phyloP scores from a whole-genome alignment of 1,140 invertebrate genomes.

The Eumeta japonica region DNA sequence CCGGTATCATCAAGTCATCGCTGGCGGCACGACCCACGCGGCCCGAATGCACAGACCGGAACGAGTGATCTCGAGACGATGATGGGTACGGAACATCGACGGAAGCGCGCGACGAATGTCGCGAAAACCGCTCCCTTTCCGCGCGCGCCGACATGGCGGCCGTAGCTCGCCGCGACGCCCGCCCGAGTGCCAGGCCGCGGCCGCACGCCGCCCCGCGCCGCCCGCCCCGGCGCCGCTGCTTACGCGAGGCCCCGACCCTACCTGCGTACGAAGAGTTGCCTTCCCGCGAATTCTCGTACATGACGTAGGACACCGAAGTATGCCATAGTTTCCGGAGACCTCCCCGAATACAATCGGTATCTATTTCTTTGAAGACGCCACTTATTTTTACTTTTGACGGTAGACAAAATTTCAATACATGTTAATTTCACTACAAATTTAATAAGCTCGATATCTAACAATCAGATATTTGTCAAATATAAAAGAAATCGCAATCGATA shows the following conservation, averaged over 20 bases:
- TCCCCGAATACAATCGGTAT: too few relatives aligned
- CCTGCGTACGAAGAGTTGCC: neutral
- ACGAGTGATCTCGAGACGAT: conserved; percentile 41
- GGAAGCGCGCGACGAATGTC: conserved; percentile 48
- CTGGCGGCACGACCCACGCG: conserved; percentile 41
- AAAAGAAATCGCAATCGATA: too few relatives aligned
- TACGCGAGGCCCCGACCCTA: conserved; percentile 3
- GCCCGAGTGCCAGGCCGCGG: conserved; percentile 13
- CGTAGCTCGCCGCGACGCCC: conserved; percentile 45
- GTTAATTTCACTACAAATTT: too few relatives aligned
- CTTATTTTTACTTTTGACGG: too few relatives aligned
- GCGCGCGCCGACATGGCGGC: conserved; percentile 42
- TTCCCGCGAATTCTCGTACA: conserved; percentile 1
- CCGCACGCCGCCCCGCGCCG: conserved; percentile 15
- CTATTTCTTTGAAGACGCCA: too few relatives aligned
- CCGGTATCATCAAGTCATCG: conserved; percentile 48
- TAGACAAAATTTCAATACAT: too few relatives aligned
- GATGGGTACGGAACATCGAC: conserved; percentile 44
- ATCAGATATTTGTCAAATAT: too few relatives aligned
- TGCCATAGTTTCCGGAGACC: too few relatives aligned
- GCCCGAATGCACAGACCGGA: conserved; percentile 44
- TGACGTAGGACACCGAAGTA: too few relatives aligned
- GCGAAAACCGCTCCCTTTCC: conserved; percentile 44
- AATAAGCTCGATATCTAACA: too few relatives aligned
- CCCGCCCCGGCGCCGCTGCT: conserved; percentile 22